Conservation (phyloP, 2,797 vertebrate genomes). For the Sebastolobus alascanus region DNA sequence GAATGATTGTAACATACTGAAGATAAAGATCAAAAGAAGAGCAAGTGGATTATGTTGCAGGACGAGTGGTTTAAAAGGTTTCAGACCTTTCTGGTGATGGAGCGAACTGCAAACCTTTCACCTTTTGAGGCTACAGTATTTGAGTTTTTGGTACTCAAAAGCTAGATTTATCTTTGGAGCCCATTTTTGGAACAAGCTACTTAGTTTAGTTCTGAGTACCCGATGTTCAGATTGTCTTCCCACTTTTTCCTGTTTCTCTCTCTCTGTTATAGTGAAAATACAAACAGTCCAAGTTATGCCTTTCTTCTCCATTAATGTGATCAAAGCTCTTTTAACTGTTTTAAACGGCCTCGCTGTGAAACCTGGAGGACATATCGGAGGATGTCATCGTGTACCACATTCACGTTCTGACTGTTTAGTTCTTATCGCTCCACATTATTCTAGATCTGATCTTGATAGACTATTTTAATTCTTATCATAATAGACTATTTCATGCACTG, state of each 20-base stretch:
- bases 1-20: too few relatives aligned
- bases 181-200: neutral
- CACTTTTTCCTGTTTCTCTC: neutral
- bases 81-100: too few relatives aligned
- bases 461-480: conserved; percentile 85
- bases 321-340: conserved; percentile 71
- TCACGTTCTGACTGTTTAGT: conserved; percentile 60
- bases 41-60: too few relatives aligned
- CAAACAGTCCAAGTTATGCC: conserved; percentile 52
- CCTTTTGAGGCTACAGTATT: neutral
- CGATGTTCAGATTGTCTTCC: neutral
- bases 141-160: neutral
- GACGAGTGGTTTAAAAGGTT: too few relatives aligned
- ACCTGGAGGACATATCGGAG: conserved; percentile 65
- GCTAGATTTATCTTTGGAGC: neutral
- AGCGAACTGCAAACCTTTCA: neutral
- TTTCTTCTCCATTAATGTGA: conserved; percentile 69
- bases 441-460: conserved; percentile 77
- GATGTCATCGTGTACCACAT: conserved; percentile 52
- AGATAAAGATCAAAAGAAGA: too few relatives aligned
- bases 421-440: conserved; percentile 71
- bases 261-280: neutral
- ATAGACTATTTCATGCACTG: conserved; percentile 82
- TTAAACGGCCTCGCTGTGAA: conserved; percentile 65
- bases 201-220: neutral